Evolutionary conservation across 2,888 invertebrate species (phyloP).

Genomic region (Timandra comae): DNA sequence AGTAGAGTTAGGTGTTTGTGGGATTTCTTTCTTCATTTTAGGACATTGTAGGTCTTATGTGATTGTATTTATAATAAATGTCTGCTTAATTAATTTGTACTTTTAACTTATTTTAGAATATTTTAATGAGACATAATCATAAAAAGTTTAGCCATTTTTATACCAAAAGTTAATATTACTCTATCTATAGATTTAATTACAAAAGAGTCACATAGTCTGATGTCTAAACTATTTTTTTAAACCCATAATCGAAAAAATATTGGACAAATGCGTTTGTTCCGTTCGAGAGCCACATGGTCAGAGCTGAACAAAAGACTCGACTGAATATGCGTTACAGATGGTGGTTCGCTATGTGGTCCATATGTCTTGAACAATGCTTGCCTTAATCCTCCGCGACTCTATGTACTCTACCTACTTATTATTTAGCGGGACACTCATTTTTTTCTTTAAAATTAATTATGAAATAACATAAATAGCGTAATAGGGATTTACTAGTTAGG

Average conservation of each 20-base stretch:
- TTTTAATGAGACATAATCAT: background rate
- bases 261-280: constrained; percentile 23
- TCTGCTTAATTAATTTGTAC: too few species aligned
- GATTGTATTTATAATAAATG: too few species aligned
- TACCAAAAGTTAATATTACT: constrained; percentile 51
- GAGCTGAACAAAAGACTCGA: constrained; percentile 57
- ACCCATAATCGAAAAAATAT: too few species aligned
- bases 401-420: constrained; percentile 26
- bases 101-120: background rate
- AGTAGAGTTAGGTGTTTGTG: too few species aligned
- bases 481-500: too few species aligned
- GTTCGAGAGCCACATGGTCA: constrained; percentile 58
- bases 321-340: constrained; percentile 72
- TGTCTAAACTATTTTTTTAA: too few species aligned
- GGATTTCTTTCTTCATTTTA: too few species aligned
- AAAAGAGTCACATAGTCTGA: too few species aligned
- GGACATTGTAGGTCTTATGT: too few species aligned
- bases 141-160: background rate
- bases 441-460: too few species aligned
- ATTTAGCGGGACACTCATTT: background rate
- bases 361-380: constrained; percentile 49
- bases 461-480: too few species aligned
- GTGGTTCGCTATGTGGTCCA: constrained; percentile 39
- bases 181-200: too few species aligned
- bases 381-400: constrained; percentile 35